These are phyloP conservation scores for Meleagris gallopavo DNA, from an alignment of 2,113 vertebrate species.

Conservation along the genomic window DNA sequence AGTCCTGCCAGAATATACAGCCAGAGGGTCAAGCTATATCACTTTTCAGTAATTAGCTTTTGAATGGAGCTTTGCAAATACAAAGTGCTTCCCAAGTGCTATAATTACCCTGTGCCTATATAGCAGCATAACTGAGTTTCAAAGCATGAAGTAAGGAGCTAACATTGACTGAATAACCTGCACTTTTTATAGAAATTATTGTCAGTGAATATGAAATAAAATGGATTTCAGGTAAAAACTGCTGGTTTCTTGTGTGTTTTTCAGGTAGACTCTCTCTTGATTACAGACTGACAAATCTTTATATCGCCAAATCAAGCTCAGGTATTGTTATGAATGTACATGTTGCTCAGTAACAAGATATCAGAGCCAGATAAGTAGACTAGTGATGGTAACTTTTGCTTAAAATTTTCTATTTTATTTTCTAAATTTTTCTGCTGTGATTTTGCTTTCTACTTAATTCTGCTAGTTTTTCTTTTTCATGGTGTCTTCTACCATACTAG, in stretches of 20 bases:
- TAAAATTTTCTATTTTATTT: neutral
- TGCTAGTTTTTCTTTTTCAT: neutral
- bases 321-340: neutral
- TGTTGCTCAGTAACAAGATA: neutral
- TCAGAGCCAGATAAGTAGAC: neutral
- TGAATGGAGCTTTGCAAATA: conserved; percentile 22
- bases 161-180: conserved; percentile 12
- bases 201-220: conserved; percentile 1
- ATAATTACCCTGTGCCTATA: neutral
- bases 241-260: neutral
- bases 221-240: conserved; percentile 16
- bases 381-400: neutral
- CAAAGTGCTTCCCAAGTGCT: neutral
- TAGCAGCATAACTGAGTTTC: neutral
- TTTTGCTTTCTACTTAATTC: neutral
- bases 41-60: conserved; percentile 36
- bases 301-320: neutral
- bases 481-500: neutral
- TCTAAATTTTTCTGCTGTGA: neutral
- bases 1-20: neutral
- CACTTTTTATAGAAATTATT: conserved; percentile 17
- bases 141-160: conserved; percentile 7
- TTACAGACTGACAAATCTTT: conserved; percentile 23
- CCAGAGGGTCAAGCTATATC: conserved; percentile 22
- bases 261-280: neutral